Evolutionary conservation across 2,888 invertebrate species (phyloP).

Genomic region (Stenchaetothrips biformis): DNA sequence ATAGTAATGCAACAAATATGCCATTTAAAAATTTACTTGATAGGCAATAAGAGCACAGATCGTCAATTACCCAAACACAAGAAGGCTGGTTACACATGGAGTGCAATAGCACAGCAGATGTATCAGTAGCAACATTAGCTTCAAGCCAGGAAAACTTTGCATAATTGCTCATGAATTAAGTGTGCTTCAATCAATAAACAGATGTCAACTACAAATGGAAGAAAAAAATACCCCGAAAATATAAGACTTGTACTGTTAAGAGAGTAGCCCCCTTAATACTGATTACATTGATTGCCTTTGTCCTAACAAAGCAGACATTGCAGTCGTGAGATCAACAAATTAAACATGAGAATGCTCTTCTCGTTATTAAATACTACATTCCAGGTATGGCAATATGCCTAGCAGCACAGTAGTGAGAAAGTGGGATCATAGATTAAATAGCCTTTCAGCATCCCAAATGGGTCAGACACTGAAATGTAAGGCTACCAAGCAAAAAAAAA

Average conservation of each 20-base stretch:
- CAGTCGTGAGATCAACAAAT: slow-evolving; percentile 11
- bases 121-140: slow-evolving; percentile 1
- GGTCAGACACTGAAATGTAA: no score
- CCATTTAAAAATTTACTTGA: not conserved
- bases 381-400: not conserved
- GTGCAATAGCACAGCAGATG: slow-evolving; percentile 13
- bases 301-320: slow-evolving; percentile 12
- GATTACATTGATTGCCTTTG: not conserved
- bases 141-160: slow-evolving; percentile 12
- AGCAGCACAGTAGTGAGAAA: no score
- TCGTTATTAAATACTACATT: slow-evolving; percentile 12
- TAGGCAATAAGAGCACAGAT: slow-evolving; percentile 4
- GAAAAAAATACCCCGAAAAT: no score
- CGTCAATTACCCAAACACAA: not conserved
- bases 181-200: not conserved
- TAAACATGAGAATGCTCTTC: not conserved
- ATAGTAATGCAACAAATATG: not conserved
- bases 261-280: not conserved
- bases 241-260: not conserved
- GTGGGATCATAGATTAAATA: no score
- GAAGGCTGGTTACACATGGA: slow-evolving; percentile 4
- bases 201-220: not conserved
- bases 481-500: no score
- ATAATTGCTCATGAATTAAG: slow-evolving; percentile 19
- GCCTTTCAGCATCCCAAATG: no score